Evolutionary conservation across 2,888 invertebrate species (phyloP), one percentile per base, ranked within the genome.

Genomic region (Venustoraphidia nigricollis): DNA sequence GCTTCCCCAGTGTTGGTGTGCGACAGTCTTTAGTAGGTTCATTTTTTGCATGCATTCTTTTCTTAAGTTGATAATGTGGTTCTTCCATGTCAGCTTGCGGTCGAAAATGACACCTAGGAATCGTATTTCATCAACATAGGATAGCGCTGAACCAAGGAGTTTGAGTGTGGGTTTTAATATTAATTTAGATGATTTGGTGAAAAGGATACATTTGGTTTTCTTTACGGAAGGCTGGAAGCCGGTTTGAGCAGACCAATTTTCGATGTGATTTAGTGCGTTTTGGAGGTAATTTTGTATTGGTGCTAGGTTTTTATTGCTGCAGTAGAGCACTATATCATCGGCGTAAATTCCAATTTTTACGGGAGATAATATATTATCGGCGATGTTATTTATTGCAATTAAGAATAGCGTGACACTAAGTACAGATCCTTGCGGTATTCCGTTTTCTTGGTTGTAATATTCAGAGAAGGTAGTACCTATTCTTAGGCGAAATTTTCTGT

Each of bases 21-120:
- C 37, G 9, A 53, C 11, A 13, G 42, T n/a, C 51, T 52, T 55
- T 17, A 55, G 38, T 39, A 53, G 38, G 9, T 55, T 55, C 8
- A 56, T 9, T 45, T 41, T 50, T 27, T 43, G 34, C 8, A 36
- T 46, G 34, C 51, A 54, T 34, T 47, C 44, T 3, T 43, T 38
- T 14, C 8, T 47, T 1, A 55, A 35, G 2, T 51, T 36, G 17
- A 46, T 36, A 10, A 56, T 49, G 34, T 55, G 50, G 1, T 43
- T 9, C 40, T 38, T 51, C 51, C 50, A 56, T 9, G 50, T 52
- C 1, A 55, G 35, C 34, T 50, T 53, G 9, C 34, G 10, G 34
- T 55, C 52, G 10, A 55, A 52, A 9, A 45, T 41, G 10, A 55
- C 2, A 0, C 53, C 53, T 6, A 54, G 41, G 11, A 56, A 41